Evolutionary conservation across 2,888 invertebrate genomes (phyloP).

Genomic region (Meiosimyza decipiens): DNA sequence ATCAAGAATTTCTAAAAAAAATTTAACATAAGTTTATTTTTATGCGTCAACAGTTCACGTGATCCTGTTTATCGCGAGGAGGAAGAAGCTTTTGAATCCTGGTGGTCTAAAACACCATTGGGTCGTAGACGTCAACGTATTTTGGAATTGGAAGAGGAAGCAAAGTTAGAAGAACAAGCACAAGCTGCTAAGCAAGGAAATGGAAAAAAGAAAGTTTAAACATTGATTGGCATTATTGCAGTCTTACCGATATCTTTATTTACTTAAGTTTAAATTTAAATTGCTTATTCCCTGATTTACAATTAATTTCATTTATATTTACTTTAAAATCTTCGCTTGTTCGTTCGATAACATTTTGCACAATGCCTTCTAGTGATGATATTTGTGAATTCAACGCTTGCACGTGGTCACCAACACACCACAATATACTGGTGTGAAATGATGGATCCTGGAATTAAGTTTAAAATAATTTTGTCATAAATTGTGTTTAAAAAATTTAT

Average conservation of each 20-base stretch:
- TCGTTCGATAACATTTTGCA: constrained; percentile 29
- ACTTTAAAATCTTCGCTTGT: constrained; percentile 66
- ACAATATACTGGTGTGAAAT: constrained; percentile 86
- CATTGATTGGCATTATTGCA: background rate
- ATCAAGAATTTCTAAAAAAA: background rate
- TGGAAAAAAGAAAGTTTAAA: constrained; percentile 55
- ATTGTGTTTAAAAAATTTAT: background rate
- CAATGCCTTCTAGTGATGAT: constrained; percentile 63
- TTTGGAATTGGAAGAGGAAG: constrained; percentile 75
- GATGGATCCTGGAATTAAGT: constrained; percentile 76
- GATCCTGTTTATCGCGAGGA: constrained; percentile 92
- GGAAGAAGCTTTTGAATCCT: constrained; percentile 80
- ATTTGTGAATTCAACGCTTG: constrained; percentile 68
- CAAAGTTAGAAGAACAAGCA: constrained; percentile 69
- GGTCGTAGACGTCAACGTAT: constrained; percentile 80
- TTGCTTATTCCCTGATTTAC: constrained; percentile 81
- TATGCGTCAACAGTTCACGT: constrained; percentile 67
- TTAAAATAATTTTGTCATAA: background rate
- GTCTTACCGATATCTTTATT: constrained; percentile 5
- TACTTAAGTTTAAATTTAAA: constrained; percentile 71
- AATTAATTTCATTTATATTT: constrained; percentile 71
- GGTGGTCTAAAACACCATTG: constrained; percentile 86
- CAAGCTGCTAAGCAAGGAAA: constrained; percentile 60
- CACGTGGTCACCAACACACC: constrained; percentile 79
- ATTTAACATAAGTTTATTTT: background rate